These are phyloP conservation scores for Drosophila pandora DNA, from an alignment of 1,140 invertebrate genomes.

Conservation along the genomic window DNA sequence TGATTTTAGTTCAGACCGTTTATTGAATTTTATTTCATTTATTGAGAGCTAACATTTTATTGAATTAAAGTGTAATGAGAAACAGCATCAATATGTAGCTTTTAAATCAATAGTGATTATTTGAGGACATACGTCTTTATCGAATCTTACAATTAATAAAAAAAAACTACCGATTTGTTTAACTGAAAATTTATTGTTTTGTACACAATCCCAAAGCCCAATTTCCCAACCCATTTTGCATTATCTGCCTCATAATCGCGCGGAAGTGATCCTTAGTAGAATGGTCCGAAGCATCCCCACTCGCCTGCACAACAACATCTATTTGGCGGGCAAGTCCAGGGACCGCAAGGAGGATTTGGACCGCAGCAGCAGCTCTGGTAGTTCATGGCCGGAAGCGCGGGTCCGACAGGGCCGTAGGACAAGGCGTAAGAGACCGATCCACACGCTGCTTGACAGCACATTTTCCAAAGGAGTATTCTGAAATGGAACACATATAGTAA, in stretches of 20 bases:
- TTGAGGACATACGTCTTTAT: too few species aligned
- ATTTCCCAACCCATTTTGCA: not conserved
- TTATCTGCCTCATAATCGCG: not conserved
- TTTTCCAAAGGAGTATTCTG: slow-evolving; percentile 3
- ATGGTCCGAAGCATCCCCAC: slow-evolving; percentile 64
- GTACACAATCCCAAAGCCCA: not conserved
- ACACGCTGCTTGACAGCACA: slow-evolving; percentile 46
- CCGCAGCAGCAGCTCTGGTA: slow-evolving; percentile 63
- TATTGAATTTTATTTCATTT: too few species aligned
- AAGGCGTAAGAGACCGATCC: slow-evolving; percentile 63
- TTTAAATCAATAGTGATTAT: too few species aligned
- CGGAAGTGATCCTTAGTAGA: slow-evolving; percentile 31
- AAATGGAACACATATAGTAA: not conserved
- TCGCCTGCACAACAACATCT: slow-evolving; percentile 56
- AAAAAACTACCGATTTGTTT: not conserved
- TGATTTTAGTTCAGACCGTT: too few species aligned
- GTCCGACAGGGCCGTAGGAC: slow-evolving; percentile 64
- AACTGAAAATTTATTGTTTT: not conserved
- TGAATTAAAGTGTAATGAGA: too few species aligned
- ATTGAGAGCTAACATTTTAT: too few species aligned
- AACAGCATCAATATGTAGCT: too few species aligned
- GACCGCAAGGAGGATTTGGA: slow-evolving; percentile 63
- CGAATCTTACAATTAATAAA: too few species aligned
- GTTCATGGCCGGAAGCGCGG: slow-evolving; percentile 66
- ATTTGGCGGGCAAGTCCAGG: slow-evolving; percentile 70